Base-by-base conservation (phyloP, 2,113 vertebrate genomes). In the Equus quagga region DNA sequence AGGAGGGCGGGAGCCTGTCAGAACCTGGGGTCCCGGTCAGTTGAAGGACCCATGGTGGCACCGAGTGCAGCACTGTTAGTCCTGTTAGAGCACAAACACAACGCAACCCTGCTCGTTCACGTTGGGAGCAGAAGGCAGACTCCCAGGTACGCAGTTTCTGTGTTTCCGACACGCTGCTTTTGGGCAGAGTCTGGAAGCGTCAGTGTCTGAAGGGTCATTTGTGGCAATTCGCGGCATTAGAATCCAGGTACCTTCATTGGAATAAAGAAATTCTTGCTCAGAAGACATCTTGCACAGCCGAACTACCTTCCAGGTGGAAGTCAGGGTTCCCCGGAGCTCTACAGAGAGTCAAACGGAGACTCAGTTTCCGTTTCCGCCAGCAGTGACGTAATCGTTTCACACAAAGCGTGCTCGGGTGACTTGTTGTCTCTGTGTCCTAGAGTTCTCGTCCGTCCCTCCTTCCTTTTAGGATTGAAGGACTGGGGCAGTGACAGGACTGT, bases 41-140 rank as follows among this genome's bases (percentile, higher is more conserved):
- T 41, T 3, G n/a, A 26, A 13, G 85, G 64, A 31, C 82, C 24
- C 5, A 2, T 1, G 4, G 33, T 19, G 24, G 85, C 4, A 0
- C 9, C 0, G 6, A 12, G 3, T 49, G n/a, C 36, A 4, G 58
- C 58, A 0, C 41, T 5, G 11, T 0, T 6, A 3, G 69, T 36
- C 5, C 23, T 24, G 21, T 21, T 1, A 1, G 44, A 36, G 79
- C 33, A 1, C 0, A 5, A 3, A 9, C 3, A 5, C 0, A 1
- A 1, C 1, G 23, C 36, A 72, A 36, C 9, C 14, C 58, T 10
- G 4, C 11, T 23, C 1, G 0, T 28, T 33, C 8, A 6, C 3
- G 0, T 7, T 6, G 24, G 17, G 23, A 36, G 76, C 6, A 36
- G 60, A 21, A 31, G 44, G 19, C 31, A 11, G 24, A 8, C 14